phyloP scores from a whole-genome alignment of 1,140 invertebrate species.

The Heliothis virescens region DNA sequence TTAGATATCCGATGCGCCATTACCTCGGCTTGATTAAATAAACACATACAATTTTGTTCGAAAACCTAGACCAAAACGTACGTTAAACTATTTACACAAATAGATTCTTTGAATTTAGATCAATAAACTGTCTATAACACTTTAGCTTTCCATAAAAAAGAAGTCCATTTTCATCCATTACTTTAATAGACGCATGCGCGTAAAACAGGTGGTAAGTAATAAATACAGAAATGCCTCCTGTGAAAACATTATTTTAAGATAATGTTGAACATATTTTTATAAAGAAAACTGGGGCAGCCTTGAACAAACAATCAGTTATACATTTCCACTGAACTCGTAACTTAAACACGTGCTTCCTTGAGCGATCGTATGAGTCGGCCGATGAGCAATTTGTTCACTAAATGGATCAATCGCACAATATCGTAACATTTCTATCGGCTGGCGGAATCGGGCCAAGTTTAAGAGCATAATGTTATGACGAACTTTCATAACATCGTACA shows the following conservation, averaged over 20 bases:
- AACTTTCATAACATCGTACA: slow-evolving; percentile 43
- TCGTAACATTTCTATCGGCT: slow-evolving; percentile 32
- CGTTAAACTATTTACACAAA: slow-evolving; percentile 3
- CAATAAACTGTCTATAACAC: slow-evolving; percentile 8
- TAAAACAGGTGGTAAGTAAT: slow-evolving; percentile 42
- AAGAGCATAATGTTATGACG: slow-evolving; percentile 41
- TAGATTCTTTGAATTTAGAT: slow-evolving; percentile 14
- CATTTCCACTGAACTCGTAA: slow-evolving; percentile 44
- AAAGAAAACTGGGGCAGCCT: slow-evolving; percentile 48
- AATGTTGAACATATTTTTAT: slow-evolving; percentile 46
- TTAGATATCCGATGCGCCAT: slow-evolving; percentile 17
- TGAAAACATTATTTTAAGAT: slow-evolving; percentile 44
- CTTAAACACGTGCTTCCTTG: slow-evolving; percentile 40
- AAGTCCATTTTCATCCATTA: slow-evolving; percentile 39
- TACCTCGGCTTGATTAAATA: slow-evolving; percentile 7
- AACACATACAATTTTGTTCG: slow-evolving; percentile 12
- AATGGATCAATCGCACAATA: slow-evolving; percentile 45
- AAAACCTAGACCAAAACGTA: neutral
- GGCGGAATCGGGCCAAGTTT: slow-evolving; percentile 45
- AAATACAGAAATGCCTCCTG: slow-evolving; percentile 30
- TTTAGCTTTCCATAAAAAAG: neutral
- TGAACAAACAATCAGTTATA: slow-evolving; percentile 47
- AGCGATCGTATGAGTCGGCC: slow-evolving; percentile 14
- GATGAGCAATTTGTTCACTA: slow-evolving; percentile 43
- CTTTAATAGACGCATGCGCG: slow-evolving; percentile 30